phyloP scores from a whole-genome alignment of 2,797 vertebrate species.

The Eleutherodactylus coqui region DNA sequence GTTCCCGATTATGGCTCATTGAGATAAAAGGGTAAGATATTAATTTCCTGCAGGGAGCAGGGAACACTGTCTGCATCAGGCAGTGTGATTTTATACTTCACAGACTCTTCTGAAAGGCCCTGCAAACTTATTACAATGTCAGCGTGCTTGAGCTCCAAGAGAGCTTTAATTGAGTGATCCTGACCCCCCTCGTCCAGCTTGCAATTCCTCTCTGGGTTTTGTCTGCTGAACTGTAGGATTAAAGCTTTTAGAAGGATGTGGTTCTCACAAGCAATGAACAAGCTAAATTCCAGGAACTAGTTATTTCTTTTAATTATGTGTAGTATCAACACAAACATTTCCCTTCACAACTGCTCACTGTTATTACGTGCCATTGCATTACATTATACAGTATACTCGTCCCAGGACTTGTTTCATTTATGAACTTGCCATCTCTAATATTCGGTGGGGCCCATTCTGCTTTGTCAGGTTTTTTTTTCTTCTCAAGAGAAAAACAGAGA shows the following conservation, averaged over 20 bases:
- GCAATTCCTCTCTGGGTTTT: conserved; percentile 55
- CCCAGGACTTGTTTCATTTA: conserved; percentile 12
- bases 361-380: background rate
- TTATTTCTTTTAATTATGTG: conserved; percentile 50
- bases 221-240: conserved; percentile 56
- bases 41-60: conserved; percentile 62
- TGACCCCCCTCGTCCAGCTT: conserved; percentile 37
- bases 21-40: conserved; percentile 52
- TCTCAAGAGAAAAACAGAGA: background rate
- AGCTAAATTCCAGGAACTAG: conserved; percentile 23
- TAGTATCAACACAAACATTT: conserved; percentile 32
- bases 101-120: conserved; percentile 62
- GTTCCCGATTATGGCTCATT: conserved; percentile 33
- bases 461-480: background rate
- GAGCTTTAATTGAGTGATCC: conserved; percentile 60
- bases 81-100: conserved; percentile 53
- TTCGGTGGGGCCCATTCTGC: background rate
- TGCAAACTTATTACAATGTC: conserved; percentile 57
- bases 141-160: conserved; percentile 57
- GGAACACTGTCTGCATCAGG: conserved; percentile 51
- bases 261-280: conserved; percentile 43
- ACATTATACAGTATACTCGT: background rate
- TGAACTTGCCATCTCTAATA: background rate
- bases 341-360: background rate
- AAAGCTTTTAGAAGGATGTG: conserved; percentile 45